Evolutionary conservation across 1,140 invertebrate genomes (phyloP).

Genomic region (Cotesia typhae): DNA sequence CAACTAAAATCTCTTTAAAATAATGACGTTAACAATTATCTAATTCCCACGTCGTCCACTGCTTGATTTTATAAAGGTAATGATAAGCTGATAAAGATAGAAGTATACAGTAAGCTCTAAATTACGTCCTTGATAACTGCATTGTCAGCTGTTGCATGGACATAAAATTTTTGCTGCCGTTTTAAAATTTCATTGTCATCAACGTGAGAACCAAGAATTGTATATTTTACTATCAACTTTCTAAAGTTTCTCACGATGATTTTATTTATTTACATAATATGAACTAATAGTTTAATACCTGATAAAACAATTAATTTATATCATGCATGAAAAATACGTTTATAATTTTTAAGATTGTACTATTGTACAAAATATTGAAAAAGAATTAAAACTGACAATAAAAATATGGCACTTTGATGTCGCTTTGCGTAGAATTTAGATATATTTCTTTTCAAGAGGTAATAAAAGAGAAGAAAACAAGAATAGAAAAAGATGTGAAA

Average conservation of each 20-base stretch:
- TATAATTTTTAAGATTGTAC: background rate
- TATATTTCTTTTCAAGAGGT: slow-evolving; percentile 20
- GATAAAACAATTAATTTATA: no score
- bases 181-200: no score
- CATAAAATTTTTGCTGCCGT: no score
- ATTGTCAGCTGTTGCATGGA: no score
- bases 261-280: no score
- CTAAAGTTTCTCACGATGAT: no score
- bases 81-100: slow-evolving; percentile 43
- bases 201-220: no score
- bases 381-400: background rate
- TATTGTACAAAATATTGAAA: background rate
- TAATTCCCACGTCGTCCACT: slow-evolving; percentile 45
- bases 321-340: no score
- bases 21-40: slow-evolving; percentile 48
- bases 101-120: background rate
- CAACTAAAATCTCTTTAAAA: slow-evolving; percentile 32
- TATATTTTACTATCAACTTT: no score
- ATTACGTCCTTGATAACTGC: no score
- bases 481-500: slow-evolving; percentile 21
- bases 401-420: background rate
- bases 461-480: slow-evolving; percentile 30
- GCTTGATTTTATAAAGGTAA: slow-evolving; percentile 28
- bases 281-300: no score
- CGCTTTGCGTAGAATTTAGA: background rate